Evolutionary conservation across 2,797 vertebrate species (phyloP).

Genomic region (Naso thynnoides): DNA sequence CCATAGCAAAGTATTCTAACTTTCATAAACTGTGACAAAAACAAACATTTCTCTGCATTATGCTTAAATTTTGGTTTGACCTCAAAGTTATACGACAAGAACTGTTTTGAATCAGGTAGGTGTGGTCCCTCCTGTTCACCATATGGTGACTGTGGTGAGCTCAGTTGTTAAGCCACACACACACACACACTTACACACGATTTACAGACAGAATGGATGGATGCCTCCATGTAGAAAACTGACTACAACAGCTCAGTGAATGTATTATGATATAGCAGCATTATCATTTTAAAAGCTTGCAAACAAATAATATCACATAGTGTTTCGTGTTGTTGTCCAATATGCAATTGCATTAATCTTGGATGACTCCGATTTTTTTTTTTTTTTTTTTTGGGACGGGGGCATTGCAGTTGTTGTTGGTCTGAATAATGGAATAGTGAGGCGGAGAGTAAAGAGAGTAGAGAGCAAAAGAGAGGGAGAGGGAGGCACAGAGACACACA

Average conservation of each 20-base stretch:
- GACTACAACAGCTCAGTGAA: conserved; percentile 2
- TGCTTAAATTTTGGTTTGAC: conserved; percentile 7
- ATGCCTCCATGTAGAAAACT: not conserved
- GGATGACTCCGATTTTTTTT: conserved; percentile 1
- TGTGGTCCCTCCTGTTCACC: conserved; percentile 27
- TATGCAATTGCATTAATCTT: conserved; percentile 3
- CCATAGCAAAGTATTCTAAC: no score
- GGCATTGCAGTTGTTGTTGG: conserved; percentile 19
- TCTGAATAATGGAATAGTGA: conserved; percentile 27
- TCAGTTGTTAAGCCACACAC: not conserved
- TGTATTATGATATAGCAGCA: not conserved
- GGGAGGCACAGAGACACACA: conserved; percentile 28
- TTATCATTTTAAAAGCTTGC: conserved; percentile 6
- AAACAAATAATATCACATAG: not conserved
- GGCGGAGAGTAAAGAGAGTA: not conserved
- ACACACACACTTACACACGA: conserved; percentile 6
- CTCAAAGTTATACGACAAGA: not conserved
- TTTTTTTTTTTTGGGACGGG: no score
- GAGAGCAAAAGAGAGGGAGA: conserved; percentile 2
- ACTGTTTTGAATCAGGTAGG: not conserved
- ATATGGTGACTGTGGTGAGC: conserved; percentile 40
- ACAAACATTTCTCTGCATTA: not conserved
- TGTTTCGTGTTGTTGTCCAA: not conserved
- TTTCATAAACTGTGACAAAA: not conserved
- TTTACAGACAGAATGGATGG: conserved; percentile 8